A percentile compares a stretch with the other conserved stretches of the same genome.
Evolutionary conservation across 2,113 vertebrate genomes (phyloP).

Genomic region (Tringa solitaria): DNA sequence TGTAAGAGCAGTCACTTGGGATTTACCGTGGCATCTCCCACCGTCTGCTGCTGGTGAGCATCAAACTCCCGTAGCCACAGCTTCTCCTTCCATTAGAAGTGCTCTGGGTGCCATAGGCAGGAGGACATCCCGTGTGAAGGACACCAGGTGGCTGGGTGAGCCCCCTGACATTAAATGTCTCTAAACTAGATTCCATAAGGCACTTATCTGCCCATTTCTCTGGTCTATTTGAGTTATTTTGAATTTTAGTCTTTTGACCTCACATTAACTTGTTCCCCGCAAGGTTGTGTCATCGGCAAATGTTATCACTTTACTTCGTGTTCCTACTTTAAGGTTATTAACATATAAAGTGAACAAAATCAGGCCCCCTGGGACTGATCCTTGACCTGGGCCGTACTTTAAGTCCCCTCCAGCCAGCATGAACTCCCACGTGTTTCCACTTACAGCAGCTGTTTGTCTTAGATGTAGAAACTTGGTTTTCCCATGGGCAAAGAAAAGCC

Average conservation of each 20-base stretch:
- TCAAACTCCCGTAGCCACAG: background rate
- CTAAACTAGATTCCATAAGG: background rate
- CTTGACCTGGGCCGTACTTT: background rate
- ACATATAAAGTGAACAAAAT: background rate
- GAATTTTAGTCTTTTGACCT: background rate
- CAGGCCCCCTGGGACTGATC: background rate
- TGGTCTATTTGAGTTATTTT: background rate
- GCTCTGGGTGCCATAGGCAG: background rate
- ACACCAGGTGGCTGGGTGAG: background rate
- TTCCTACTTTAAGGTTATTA: background rate
- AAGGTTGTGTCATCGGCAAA: background rate
- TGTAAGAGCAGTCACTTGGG: background rate
- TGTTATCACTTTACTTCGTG: background rate
- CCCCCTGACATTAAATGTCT: background rate
- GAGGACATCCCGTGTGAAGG: background rate
- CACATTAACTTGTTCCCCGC: background rate
- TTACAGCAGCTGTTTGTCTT: background rate
- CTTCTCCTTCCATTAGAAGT: background rate
- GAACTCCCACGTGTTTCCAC: background rate
- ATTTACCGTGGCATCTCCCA: background rate
- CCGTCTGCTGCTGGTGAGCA: background rate
- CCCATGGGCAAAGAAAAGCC: background rate
- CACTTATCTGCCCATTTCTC: background rate
- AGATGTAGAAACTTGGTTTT: background rate
- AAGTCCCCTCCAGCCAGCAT: background rate